Base-by-base conservation (phyloP, 2,888 invertebrate species). In the Rhynchonema sp. region DNA sequence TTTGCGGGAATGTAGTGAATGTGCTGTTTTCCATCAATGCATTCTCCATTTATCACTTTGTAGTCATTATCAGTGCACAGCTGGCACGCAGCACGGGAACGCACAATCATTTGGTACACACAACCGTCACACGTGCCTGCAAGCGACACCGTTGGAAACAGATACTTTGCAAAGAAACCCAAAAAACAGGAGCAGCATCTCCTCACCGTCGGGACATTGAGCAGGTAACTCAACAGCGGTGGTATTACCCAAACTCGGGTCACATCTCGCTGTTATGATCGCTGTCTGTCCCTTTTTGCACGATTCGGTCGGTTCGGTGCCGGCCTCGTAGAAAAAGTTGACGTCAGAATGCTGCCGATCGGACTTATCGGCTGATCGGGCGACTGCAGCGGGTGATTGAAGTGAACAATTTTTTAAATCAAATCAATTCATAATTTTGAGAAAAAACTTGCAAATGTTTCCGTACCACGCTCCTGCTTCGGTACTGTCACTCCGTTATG, bases 51-150 rank as follows among this genome's bases (percentile, higher is more conserved):
- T 46, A 79, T 66, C 63, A 74, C 75, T 67, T 73, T 63, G 62
- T 72, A 72, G 66, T 77, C 76, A 30, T 67, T 63, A 46, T 74
- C 71, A 1, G 69, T 69, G 66, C 80, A 80, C 13, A 74, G 65
- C 1, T 79, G 79, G 67, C 80, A 80, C 1, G 79, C 79, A 22
- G 6, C 2, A n/a, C 2, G 2, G 67, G 79, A 29, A 1, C 59
- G 57, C 26, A 30, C 23, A 1, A 60, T n/a, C n/a, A 63, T 29
- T 2, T 60, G 59, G 66, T 78, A 80, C 61, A 73, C 74, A 66
- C 80, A 80, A 1, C 80, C 80, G 68, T 80, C 79, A 69, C 80
- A 80, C 1, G 80, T 80, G 9, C 78, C n/a, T n/a, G n/a, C n/a
- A n/a, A n/a, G n/a, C n/a, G n/a, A n/a, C n/a, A 22, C 22, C n/a